Evolutionary conservation across 1,140 invertebrate species (phyloP).

Genomic region (Diachasmimorpha longicaudata): DNA sequence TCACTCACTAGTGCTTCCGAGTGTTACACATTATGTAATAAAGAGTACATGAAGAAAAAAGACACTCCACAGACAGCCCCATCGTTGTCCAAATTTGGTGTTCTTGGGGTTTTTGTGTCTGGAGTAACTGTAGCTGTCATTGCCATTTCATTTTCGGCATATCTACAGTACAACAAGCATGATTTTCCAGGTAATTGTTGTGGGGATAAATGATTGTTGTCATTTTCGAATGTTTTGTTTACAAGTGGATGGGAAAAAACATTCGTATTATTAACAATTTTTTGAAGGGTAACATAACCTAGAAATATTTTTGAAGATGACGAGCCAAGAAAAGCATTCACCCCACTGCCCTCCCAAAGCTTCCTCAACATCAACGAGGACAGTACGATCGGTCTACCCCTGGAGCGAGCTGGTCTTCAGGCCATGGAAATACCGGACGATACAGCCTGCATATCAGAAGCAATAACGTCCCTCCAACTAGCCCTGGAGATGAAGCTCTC

Average conservation of each 20-base stretch:
- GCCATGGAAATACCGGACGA: constrained; percentile 33
- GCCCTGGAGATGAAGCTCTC: constrained; percentile 82
- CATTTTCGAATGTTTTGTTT: not conserved
- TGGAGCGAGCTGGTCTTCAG: constrained; percentile 25
- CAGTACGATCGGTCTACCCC: constrained; percentile 37
- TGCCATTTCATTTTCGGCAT: constrained; percentile 40
- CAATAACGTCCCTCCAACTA: constrained; percentile 80
- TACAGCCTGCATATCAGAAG: constrained; percentile 70
- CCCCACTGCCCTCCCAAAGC: constrained; percentile 45
- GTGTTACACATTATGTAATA: constrained; percentile 24
- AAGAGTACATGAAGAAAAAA: constrained; percentile 25
- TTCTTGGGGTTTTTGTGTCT: constrained; percentile 40
- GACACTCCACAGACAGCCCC: constrained; percentile 26
- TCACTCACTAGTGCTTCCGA: constrained; percentile 24
- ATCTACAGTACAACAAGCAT: constrained; percentile 32
- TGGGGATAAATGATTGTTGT: not conserved
- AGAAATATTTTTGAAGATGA: too few species aligned
- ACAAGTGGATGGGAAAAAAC: too few species aligned
- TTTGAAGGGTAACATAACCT: too few species aligned
- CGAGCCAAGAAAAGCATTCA: constrained; percentile 37
- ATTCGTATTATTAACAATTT: too few species aligned
- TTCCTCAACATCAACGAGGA: constrained; percentile 52
- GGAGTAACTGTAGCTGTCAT: constrained; percentile 44
- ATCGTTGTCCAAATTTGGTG: constrained; percentile 34
- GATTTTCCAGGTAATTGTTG: constrained; percentile 34